Evolutionary conservation across 92 coral and sea anemone species (phyloP).

Genomic region (Siderastrea radians): DNA sequence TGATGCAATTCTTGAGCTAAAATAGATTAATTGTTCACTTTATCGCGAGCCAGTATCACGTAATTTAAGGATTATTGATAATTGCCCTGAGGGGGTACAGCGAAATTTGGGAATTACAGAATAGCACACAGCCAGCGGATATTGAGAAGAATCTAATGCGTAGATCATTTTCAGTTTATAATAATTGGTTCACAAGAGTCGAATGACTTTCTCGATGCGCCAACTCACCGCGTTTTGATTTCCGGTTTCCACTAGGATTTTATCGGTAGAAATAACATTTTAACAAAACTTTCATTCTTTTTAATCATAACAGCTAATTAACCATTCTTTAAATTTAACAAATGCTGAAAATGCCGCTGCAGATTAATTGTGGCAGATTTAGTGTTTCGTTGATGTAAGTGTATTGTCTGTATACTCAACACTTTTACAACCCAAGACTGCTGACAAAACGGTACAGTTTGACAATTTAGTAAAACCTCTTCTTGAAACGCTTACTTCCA

Average conservation of each 20-base stretch:
- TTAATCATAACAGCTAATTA: not conserved
- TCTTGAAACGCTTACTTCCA: too few relatives aligned
- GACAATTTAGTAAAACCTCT: too few relatives aligned
- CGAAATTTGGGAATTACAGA: not conserved
- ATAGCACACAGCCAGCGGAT: not conserved
- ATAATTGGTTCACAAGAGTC: too few relatives aligned
- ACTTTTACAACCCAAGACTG: too few relatives aligned
- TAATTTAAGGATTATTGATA: not conserved
- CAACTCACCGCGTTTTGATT: not conserved
- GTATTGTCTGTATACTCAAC: not conserved
- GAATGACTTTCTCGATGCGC: too few relatives aligned
- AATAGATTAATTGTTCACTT: not conserved
- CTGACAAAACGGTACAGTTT: too few relatives aligned
- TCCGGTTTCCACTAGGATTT: not conserved
- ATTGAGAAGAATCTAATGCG: too few relatives aligned
- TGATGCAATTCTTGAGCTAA: not conserved
- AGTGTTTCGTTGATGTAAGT: not conserved
- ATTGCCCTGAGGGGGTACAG: slow-evolving; percentile 5
- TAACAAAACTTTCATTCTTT: not conserved
- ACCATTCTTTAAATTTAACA: not conserved
- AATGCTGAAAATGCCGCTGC: not conserved
- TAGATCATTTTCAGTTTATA: too few relatives aligned
- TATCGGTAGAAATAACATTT: slow-evolving; percentile 2
- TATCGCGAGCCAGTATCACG: not conserved
- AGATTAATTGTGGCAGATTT: not conserved